Percentiles rank a stretch among this genome's conserved stretches.
These are phyloP conservation scores for Quadroppia sp. DNA, from an alignment of 2,888 invertebrate genomes.

Conservation along the genomic window DNA sequence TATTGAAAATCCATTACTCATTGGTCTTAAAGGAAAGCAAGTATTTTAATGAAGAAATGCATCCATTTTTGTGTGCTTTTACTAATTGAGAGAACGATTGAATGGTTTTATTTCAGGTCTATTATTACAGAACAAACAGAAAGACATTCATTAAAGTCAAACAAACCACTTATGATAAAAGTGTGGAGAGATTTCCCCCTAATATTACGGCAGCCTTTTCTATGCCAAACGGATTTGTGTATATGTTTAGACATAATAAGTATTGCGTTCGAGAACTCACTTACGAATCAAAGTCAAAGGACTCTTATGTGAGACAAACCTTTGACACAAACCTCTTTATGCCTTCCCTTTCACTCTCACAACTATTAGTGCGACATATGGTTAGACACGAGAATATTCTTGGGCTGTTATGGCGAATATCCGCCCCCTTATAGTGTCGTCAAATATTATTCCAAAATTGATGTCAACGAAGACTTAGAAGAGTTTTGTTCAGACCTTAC, in stretches of 20 bases:
- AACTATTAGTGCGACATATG: conserved; percentile 1
- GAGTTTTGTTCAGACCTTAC: not conserved
- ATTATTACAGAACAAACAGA: not conserved
- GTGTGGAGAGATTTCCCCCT: not conserved
- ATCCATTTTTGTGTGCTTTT: not conserved
- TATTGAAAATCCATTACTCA: not conserved
- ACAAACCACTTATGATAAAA: not conserved
- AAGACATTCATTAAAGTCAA: not conserved
- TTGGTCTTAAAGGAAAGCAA: not conserved
- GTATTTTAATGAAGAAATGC: not conserved
- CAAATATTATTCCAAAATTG: too few relatives aligned
- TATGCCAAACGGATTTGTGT: not conserved
- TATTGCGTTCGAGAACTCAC: not conserved
- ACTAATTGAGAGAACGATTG: not conserved
- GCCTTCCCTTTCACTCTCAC: not conserved
- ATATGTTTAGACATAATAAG: not conserved
- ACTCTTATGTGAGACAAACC: not conserved
- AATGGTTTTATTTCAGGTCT: not conserved
- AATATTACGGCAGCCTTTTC: not conserved
- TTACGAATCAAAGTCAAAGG: not conserved
- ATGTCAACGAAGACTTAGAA: not conserved
- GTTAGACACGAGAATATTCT: not conserved
- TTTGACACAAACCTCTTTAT: not conserved
- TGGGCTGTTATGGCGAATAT: conserved; percentile 20
- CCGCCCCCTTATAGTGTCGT: not conserved